A percentile compares a stretch with the other conserved stretches of the same genome.
Conservation (phyloP, 2,888 invertebrate species). For the Campopleginae sp. region DNA sequence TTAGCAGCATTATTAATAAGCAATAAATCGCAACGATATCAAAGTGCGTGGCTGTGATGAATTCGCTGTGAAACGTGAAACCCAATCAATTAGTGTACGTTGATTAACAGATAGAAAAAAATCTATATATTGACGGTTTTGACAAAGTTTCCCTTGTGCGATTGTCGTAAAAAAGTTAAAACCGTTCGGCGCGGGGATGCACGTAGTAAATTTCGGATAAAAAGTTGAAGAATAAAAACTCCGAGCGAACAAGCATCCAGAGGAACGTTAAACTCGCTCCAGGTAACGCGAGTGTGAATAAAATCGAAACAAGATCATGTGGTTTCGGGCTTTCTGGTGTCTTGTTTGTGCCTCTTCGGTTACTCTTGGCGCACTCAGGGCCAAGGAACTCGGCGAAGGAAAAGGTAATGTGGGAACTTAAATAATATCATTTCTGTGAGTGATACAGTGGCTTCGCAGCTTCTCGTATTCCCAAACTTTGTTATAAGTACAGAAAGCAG, state of each 20-base stretch:
- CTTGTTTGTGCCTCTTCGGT: slow-evolving; percentile 78
- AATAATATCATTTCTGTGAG: slow-evolving; percentile 35
- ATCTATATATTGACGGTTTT: not conserved
- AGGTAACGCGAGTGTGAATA: slow-evolving; percentile 24
- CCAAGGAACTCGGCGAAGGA: slow-evolving; percentile 81
- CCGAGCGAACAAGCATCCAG: not conserved
- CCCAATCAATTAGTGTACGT: slow-evolving; percentile 1
- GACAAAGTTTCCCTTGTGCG: slow-evolving; percentile 3
- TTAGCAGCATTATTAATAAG: slow-evolving; percentile 51
- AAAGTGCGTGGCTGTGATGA: slow-evolving; percentile 17
- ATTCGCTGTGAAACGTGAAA: slow-evolving; percentile 26
- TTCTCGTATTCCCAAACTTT: slow-evolving; percentile 50
- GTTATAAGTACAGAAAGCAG: slow-evolving; percentile 35
- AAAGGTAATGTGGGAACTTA: slow-evolving; percentile 77
- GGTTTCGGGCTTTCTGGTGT: slow-evolving; percentile 80
- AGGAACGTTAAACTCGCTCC: not conserved
- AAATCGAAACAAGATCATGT: slow-evolving; percentile 71
- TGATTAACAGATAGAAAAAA: not conserved
- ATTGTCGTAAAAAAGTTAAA: slow-evolving; percentile 8
- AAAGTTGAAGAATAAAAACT: slow-evolving; percentile 15
- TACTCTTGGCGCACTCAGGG: slow-evolving; percentile 79
- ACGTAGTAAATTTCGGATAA: not conserved
- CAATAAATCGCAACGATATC: slow-evolving; percentile 24
- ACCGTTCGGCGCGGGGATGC: not conserved
- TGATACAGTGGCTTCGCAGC: slow-evolving; percentile 26